Percentiles rank a stretch among this genome's conserved stretches.
phyloP scores from a whole-genome alignment of 2,113 vertebrate species.

The Burhinus oedicnemus region DNA sequence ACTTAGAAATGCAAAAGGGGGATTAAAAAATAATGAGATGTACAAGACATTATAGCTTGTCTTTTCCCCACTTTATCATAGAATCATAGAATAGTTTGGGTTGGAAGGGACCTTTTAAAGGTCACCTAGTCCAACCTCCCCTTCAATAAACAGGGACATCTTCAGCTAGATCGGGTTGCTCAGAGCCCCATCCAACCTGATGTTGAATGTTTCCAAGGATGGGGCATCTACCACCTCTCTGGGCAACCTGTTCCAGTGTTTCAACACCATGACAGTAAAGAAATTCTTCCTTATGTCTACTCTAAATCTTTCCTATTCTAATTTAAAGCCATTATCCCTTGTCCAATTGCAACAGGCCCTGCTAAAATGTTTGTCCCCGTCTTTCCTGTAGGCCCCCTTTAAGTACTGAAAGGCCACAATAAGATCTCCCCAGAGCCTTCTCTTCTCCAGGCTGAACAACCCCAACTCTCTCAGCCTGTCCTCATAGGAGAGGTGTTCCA shows the following conservation, averaged over 20 bases:
- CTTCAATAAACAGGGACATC: neutral
- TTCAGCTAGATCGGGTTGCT: neutral
- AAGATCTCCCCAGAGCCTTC: too few species aligned
- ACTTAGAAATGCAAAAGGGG: neutral
- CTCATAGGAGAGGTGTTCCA: too few species aligned
- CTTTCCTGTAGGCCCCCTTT: neutral
- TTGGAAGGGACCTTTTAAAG: neutral
- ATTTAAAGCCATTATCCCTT: neutral
- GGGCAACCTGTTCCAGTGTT: neutral
- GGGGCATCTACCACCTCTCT: neutral
- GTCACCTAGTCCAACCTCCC: neutral
- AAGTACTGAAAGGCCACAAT: too few species aligned
- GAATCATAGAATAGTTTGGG: neutral
- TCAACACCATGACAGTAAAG: neutral
- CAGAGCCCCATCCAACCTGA: neutral
- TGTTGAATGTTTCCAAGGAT: neutral
- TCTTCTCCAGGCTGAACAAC: too few species aligned
- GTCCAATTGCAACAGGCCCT: neutral
- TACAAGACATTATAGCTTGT: neutral
- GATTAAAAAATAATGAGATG: neutral
- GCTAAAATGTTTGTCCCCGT: neutral
- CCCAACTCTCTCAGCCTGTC: too few species aligned
- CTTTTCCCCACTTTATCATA: neutral
- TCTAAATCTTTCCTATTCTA: neutral
- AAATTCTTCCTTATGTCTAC: neutral